Evolutionary conservation across 2,888 invertebrate species (phyloP), one percentile per base, ranked within the genome.

Genomic region (Hydriomena furcata): DNA sequence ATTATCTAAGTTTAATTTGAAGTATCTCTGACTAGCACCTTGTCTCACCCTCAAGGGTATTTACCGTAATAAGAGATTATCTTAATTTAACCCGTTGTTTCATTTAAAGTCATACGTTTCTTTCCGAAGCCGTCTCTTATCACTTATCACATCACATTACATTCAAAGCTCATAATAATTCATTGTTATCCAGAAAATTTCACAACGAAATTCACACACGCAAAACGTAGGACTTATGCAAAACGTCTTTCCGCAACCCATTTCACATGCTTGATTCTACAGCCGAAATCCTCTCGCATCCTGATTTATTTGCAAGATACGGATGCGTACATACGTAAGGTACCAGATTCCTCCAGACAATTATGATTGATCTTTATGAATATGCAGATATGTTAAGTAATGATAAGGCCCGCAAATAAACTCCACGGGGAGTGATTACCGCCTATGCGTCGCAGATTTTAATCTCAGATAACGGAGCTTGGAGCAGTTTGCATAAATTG

Each of bases 401-500:
- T 77, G 84, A 84, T 86, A 86, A 83, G 82, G 73, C 74, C 80
- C 83, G 70, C 86, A 83, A 83, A 84, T 84, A 84, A 80, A 74
- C 68, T 87, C 90, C 86, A 82, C 48, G 66, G 82, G 88, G 90
- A 87, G 87, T 80, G 86, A 88, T 88, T 82, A 82, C 71, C 75
- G 82, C 80, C 81, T 80, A 79, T 73, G 70, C 76, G 75, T 75
- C 71, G 76, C 79, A 82, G 89, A 90, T 90, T 88, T 90, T 86
- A 89, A 90, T 90, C 89, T 84, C 80, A 89, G 90, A 90, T 90
- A 89, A 82, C 78, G 71, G 78, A 71, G 78, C 76, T 71, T 70
- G 72, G 82, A 81, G 80, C 87, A 84, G 86, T 89, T 88, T 87
- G 88, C 90, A 90, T 90, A 89, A 90, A 89, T 88, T 88, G 76